Base-by-base conservation (phyloP, 2,888 invertebrate genomes). In the Chelonus formosanus region DNA sequence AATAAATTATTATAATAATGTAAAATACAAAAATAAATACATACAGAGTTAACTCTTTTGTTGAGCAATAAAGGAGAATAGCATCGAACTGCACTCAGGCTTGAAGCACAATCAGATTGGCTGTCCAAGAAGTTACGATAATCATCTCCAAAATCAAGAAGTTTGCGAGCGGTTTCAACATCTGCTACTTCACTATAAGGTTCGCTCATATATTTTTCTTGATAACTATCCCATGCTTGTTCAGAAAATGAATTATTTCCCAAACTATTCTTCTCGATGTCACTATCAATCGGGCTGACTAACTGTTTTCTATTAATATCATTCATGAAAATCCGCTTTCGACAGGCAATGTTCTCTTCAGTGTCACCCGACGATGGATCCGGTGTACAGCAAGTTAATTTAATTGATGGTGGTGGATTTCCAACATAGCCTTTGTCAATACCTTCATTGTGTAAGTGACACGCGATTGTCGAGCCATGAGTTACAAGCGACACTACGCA, bases 221-320 rank as follows among this genome's bases (percentile, higher is more conserved):
- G 85, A 87, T 96, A 97, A 85, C 93, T 94, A 85, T 97, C 97
- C 97, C 97, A 97, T 56, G 95, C 95, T 77, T 94, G 93, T 84
- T 96, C 96, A 1, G 94, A 95, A 82, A 94, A 90, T n/a, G 90
- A 90, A 78, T 93, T 94, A 78, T 81, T 83, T 53, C 82, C 79
- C 58, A 83, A 74, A 63, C 82, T 83, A 67, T 80, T 89, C 88
- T 73, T 92, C 89, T 81, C 84, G 3, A 79, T 75, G 62, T 91
- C 91, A 75, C 90, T 91, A 76, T 92, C 91, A 45, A 77, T 63
- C 50, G 67, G 71, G 56, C 56, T 77, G 72, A 34, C 73, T 71
- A 67, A 73, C 70, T 78, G 76, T 67, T 80, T 81, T 50, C 67
- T 74, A 65, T 71, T 75, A 8, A 75, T 62, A 7, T 77, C 76